Evolutionary conservation across 1,140 invertebrate species (phyloP).

Genomic region (Heliconius nattereri): DNA sequence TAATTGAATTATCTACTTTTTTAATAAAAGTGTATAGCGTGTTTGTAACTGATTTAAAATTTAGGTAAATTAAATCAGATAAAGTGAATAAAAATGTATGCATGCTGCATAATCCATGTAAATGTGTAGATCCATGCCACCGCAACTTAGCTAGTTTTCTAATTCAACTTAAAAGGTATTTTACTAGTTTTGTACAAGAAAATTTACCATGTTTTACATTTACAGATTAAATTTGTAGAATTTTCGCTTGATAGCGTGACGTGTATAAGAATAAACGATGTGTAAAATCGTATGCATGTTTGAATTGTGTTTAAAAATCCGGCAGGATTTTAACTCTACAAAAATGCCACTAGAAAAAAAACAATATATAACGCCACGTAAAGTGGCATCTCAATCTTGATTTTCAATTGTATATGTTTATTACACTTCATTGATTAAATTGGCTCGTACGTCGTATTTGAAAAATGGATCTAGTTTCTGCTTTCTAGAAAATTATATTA

Average conservation of each 20-base stretch:
- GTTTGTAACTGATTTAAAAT: neutral
- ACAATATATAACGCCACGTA: too few species aligned
- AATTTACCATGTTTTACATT: neutral
- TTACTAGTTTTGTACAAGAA: neutral
- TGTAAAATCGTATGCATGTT: neutral
- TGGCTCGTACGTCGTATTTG: too few species aligned
- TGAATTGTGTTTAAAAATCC: neutral
- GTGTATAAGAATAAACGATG: neutral
- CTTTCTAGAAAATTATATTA: too few species aligned
- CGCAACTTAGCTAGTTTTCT: slow-evolving; percentile 11
- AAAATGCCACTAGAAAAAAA: too few species aligned
- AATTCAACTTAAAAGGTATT: neutral
- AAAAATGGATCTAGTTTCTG: too few species aligned
- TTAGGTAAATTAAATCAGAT: neutral
- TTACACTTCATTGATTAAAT: too few species aligned
- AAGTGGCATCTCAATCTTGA: too few species aligned
- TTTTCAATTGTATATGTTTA: too few species aligned
- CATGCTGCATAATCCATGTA: neutral
- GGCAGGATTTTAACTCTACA: too few species aligned
- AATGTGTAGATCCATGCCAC: neutral
- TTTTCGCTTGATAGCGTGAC: neutral
- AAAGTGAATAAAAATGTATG: neutral
- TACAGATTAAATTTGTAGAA: neutral
- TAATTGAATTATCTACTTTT: too few species aligned
- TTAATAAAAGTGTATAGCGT: too few species aligned